A percentile compares a stretch with the other conserved stretches of the same genome.
phyloP scores from a whole-genome alignment of 2,888 invertebrate species.

The Philopedon plagiatum region DNA sequence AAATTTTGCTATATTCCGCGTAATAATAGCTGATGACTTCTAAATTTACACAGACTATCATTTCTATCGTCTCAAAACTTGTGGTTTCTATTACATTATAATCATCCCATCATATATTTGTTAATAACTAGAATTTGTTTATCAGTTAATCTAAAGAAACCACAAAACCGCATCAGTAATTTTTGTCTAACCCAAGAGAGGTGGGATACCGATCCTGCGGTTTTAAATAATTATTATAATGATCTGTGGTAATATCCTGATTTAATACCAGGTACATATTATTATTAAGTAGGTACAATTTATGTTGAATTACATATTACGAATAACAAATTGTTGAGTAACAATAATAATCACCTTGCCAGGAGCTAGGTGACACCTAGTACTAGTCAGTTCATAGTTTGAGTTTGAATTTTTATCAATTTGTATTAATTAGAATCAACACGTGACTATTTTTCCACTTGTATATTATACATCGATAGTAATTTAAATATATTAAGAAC shows the following conservation, averaged over 20 bases:
- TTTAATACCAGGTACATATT: background rate
- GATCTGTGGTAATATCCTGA: background rate
- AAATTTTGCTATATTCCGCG: no score
- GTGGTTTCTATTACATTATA: no score
- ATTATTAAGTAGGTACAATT: background rate
- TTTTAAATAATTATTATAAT: background rate
- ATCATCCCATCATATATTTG: no score
- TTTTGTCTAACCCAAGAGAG: background rate
- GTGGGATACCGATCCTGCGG: background rate
- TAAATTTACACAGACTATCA: no score
- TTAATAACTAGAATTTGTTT: background rate
- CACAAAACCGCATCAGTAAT: background rate
- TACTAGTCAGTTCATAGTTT: background rate
- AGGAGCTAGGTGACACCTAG: background rate
- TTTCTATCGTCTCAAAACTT: no score
- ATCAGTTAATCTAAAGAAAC: background rate
- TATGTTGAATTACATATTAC: constrained; percentile 8
- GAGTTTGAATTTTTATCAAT: background rate
- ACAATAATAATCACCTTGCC: constrained; percentile 1
- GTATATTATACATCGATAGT: no score
- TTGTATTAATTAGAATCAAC: background rate
- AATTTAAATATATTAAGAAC: no score
- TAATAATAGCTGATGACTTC: no score
- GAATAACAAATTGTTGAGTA: background rate
- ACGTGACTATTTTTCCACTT: background rate